Evolutionary conservation across 2,113 vertebrate genomes (phyloP).

Genomic region (Erinaceus europaeus): DNA sequence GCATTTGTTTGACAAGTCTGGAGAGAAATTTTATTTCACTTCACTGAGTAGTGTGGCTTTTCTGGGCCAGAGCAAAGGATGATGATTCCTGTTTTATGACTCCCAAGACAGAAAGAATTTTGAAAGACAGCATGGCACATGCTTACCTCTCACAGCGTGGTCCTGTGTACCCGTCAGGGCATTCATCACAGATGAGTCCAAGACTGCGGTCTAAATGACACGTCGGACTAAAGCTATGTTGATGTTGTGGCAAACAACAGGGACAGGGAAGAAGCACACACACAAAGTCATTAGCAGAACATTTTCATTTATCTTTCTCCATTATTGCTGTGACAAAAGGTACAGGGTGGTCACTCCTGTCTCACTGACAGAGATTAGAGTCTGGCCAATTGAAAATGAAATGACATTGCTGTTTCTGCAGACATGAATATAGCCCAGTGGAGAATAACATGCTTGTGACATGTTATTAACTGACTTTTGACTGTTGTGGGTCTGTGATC

Average conservation of each 20-base stretch:
- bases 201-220: constrained; percentile 87
- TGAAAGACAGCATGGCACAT: not conserved
- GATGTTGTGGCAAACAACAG: constrained; percentile 75
- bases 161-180: constrained; percentile 88
- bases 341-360: constrained; percentile 54
- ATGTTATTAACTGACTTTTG: constrained; percentile 81
- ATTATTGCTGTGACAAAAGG: constrained; percentile 62
- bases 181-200: constrained; percentile 91
- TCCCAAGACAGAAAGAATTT: constrained; percentile 21
- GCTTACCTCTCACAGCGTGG: constrained; percentile 93
- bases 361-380: constrained; percentile 79
- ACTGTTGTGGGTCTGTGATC: constrained; percentile 67
- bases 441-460: constrained; percentile 79
- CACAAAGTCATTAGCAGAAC: constrained; percentile 74
- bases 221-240: constrained; percentile 93
- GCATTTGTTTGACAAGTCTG: constrained; percentile 24
- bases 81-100: constrained; percentile 19
- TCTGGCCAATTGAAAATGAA: constrained; percentile 78
- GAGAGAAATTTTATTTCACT: constrained; percentile 49
- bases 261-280: constrained; percentile 76
- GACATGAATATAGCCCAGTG: constrained; percentile 76
- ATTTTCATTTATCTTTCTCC: constrained; percentile 50
- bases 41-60: not conserved
- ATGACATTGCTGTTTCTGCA: constrained; percentile 83
- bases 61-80: not conserved